Evolutionary conservation across 2,797 vertebrate genomes (phyloP).

Genomic region (Eulemur coronatus): DNA sequence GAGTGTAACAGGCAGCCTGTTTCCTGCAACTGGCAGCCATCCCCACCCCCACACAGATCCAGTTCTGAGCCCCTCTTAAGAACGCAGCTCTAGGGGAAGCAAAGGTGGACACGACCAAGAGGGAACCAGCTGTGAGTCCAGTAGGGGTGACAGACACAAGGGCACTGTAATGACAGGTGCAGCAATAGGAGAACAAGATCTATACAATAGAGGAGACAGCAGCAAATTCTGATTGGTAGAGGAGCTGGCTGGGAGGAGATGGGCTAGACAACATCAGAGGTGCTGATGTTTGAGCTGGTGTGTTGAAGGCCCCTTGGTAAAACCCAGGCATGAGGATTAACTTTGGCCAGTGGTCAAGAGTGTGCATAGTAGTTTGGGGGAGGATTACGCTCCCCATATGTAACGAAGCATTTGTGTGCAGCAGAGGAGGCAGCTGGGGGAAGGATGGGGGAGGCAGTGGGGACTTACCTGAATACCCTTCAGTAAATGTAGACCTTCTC

Average conservation of each 20-base stretch:
- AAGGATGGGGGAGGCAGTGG: not conserved
- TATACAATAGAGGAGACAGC: not conserved
- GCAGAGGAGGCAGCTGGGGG: not conserved
- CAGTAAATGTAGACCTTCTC: not conserved
- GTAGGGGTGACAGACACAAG: not conserved
- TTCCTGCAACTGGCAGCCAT: not conserved
- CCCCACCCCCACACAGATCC: no score
- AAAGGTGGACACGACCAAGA: not conserved
- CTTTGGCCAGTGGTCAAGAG: not conserved
- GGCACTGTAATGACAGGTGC: not conserved
- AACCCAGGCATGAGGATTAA: not conserved
- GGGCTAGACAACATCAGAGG: not conserved
- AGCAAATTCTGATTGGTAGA: not conserved
- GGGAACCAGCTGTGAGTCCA: not conserved
- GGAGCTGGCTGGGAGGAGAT: not conserved
- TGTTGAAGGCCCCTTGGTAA: not conserved
- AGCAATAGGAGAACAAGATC: not conserved
- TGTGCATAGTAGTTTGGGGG: fast-evolving
- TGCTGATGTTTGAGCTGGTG: not conserved
- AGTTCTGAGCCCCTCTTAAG: not conserved
- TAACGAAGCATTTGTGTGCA: fast-evolving
- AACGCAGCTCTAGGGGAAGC: no score
- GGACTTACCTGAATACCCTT: not conserved
- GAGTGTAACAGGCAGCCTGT: no score
- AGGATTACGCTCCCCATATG: not conserved